Conservation (phyloP, 2,113 vertebrate species). For the Synodontis membranacea region DNA sequence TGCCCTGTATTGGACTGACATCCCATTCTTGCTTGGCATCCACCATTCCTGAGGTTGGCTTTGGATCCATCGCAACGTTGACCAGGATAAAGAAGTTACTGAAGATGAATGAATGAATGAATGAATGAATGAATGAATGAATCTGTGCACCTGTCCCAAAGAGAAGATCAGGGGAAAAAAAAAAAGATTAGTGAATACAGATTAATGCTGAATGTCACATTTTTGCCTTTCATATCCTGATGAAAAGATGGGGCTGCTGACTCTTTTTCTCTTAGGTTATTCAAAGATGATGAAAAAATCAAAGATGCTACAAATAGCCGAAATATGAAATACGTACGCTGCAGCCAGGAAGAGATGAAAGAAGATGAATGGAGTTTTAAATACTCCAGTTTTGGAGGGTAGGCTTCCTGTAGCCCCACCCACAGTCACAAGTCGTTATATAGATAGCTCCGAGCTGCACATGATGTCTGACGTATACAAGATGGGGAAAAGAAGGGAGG, state of each 20-base stretch:
- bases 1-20: background rate
- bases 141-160: background rate
- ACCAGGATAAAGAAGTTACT: background rate
- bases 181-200: background rate
- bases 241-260: background rate
- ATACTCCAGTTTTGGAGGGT: background rate
- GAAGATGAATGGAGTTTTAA: background rate
- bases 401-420: background rate
- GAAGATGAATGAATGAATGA: background rate
- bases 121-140: background rate
- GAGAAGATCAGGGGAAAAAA: background rate
- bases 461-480: background rate
- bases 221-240: background rate
- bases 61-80: background rate
- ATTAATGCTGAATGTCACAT: background rate
- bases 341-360: background rate
- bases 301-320: background rate
- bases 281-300: too few species aligned
- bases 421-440: background rate
- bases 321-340: background rate
- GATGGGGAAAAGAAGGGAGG: background rate
- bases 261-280: background rate
- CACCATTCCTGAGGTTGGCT: background rate
- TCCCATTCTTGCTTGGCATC: background rate
- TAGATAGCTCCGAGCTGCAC: background rate